Percentiles rank a stretch among this genome's conserved stretches.
These are phyloP conservation scores for Seira ritae DNA, from an alignment of 2,888 invertebrate genomes.

Conservation along the genomic window DNA sequence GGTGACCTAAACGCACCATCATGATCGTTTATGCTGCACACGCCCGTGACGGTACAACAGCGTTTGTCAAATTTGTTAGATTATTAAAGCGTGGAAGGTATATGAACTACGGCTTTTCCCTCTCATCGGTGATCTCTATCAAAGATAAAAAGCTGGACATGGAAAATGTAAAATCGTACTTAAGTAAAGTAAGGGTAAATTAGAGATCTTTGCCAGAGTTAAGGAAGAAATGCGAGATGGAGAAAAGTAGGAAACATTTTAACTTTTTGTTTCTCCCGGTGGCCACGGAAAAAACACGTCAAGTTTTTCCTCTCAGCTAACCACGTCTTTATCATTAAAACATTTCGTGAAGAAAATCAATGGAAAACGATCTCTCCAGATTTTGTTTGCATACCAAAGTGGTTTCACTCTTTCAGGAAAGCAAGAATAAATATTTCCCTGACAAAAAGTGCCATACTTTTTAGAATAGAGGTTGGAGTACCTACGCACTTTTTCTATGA, in stretches of 20 bases:
- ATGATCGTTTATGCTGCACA: not conserved
- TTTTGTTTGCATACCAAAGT: not conserved
- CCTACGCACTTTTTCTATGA: conserved; percentile 9
- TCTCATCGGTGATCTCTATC: conserved; percentile 43
- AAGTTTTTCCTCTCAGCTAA: not conserved
- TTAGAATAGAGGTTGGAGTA: not conserved
- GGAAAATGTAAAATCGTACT: not conserved
- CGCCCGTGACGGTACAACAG: not conserved
- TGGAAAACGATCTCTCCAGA: conserved; percentile 34
- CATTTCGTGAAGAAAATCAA: conserved; percentile 31
- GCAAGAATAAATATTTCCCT: no score
- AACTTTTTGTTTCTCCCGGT: not conserved
- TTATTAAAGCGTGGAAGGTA: no score
- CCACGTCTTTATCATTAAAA: conserved; percentile 43
- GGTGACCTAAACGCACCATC: not conserved
- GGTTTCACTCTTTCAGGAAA: conserved; percentile 5
- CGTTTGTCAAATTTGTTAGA: not conserved
- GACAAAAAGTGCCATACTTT: no score
- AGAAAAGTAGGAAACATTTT: conserved; percentile 26
- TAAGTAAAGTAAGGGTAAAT: not conserved
- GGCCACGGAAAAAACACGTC: conserved; percentile 2
- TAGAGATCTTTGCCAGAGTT: conserved; percentile 22
- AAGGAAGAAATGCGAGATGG: not conserved
- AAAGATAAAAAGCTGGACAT: conserved; percentile 27
- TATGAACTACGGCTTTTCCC: not conserved